Base-by-base conservation (phyloP, 2,888 invertebrate genomes). In the Diloba caeruleocephala region DNA sequence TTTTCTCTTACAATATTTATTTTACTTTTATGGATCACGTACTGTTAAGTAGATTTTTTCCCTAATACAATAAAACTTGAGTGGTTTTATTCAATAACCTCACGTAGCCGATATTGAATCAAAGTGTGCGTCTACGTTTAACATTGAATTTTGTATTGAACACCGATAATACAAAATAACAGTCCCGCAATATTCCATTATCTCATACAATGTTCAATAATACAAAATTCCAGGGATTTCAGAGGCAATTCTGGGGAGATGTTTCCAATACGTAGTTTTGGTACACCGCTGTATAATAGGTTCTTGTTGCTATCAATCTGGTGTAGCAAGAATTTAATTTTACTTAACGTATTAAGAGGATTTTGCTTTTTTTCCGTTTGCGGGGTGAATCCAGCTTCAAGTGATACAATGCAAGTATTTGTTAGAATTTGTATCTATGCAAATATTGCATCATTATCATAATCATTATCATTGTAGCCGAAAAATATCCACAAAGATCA, bases 211-310 rank as follows among this genome's bases (percentile, higher is more conserved):
- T 21, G 36, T 37, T 44, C 53, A 64, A 54, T 48, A 58, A 69
- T 55, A 69, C 29, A 31, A 45, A 53, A 54, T 64, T 63, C 55
- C 39, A n/a, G 2, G 23, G 39, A 59, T 57, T 65, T 33, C 42
- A 42, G 43, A 23, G 26, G 41, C 49, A 48, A 46, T 49, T 36
- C 33, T 45, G 34, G 33, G 14, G 26, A 45, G 14, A 29, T 56
- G 49, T 44, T 57, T 38, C 41, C 41, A 56, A 45, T 63, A 54
- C 17, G n/a, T 59, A 32, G 45, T 31, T 50, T 57, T 48, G 42
- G 38, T 39, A 31, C 13, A 14, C 25, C 17, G 32, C 13, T 25
- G 37, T 44, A 46, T 43, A 33, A 37, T 46, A 36, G 8, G 10
- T 29, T 17, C 17, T 34, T 32, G 44, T 31, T 41, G 21, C 5